Base-by-base conservation (phyloP, 2,888 invertebrate species). In the Drosophila meridionalis region DNA sequence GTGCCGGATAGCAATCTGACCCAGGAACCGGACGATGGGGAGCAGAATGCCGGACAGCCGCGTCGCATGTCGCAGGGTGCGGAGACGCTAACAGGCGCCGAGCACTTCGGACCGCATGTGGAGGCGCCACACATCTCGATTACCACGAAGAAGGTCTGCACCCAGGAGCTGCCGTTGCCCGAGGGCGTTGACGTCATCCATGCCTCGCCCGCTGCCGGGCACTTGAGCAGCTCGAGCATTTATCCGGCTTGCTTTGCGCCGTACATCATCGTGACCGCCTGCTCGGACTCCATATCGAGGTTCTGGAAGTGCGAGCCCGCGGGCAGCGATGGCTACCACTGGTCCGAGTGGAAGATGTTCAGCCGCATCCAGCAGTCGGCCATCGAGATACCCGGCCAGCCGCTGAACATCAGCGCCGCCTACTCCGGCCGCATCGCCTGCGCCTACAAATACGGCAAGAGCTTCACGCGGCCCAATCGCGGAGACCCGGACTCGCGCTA, bases 171-270 rank as follows among this genome's bases (percentile, higher is more conserved):
- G 59, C 96, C 97, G 0, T 92, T 99, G 47, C 98, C 98, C 0
- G 96, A 97, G 69, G 97, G 97, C 4, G 98, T 99, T 9, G 97
- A 98, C 92, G 97, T 99, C 5, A 96, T 98, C 63, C 98, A 98
- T 93, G 99, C 98, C 0, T 96, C 97, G 0, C 98, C 99, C 0
- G 98, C 99, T 0, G 99, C 99, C 1, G 99, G 99, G 0, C 99
- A 99, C 93, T 94, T 99, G 50, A 98, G 99, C 92, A 99, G 99
- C 0, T 98, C 99, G 0, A 98, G 98, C 32, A 98, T 99, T 88
- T 99, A 99, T 94, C 99, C 99, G 5, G 99, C 99, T n/a, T 99
- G 99, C 93, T 96, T 98, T 90, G 98, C 99, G 0, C 99, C 99
- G 0, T 99, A 99, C 92, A 97, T 98, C 72, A 95, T 99, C 70